Evolutionary conservation across 1,140 invertebrate genomes (phyloP).

Genomic region (Planococcus citri): DNA sequence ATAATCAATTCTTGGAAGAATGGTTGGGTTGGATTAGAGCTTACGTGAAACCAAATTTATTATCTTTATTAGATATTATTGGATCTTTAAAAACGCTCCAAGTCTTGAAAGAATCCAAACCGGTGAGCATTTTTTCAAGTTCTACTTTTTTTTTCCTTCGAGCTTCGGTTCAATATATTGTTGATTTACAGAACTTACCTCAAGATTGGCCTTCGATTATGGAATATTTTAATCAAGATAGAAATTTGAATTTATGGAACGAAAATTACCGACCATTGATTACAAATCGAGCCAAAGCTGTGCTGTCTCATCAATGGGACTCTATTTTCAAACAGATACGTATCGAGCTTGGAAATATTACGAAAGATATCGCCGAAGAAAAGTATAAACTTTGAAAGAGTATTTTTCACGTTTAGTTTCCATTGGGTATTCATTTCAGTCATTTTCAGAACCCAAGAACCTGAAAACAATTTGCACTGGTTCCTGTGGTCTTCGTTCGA

Average conservation of each 20-base stretch:
- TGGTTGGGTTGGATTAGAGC: conserved; percentile 1
- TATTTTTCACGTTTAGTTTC: no score
- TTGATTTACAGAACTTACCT: not conserved
- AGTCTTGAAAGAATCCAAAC: not conserved
- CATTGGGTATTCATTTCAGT: no score
- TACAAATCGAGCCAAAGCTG: not conserved
- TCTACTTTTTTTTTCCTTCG: not conserved
- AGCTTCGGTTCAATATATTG: not conserved
- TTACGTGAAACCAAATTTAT: not conserved
- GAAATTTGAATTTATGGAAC: conserved; percentile 2
- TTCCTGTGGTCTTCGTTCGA: conserved; percentile 2
- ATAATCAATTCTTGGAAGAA: not conserved
- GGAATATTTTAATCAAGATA: conserved; percentile 14
- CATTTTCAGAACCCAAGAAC: not conserved
- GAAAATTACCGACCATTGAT: not conserved
- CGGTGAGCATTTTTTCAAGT: not conserved
- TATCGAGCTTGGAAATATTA: not conserved
- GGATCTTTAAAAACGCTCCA: not conserved
- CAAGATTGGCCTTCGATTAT: not conserved
- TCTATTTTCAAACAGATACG: not conserved
- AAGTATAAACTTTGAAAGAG: not conserved
- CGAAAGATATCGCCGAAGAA: not conserved
- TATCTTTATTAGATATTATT: not conserved
- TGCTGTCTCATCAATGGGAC: not conserved
- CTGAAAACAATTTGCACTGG: not conserved